phyloP scores from a whole-genome alignment of 2,888 invertebrate species.

The Drosophila pseudotakahashii region DNA sequence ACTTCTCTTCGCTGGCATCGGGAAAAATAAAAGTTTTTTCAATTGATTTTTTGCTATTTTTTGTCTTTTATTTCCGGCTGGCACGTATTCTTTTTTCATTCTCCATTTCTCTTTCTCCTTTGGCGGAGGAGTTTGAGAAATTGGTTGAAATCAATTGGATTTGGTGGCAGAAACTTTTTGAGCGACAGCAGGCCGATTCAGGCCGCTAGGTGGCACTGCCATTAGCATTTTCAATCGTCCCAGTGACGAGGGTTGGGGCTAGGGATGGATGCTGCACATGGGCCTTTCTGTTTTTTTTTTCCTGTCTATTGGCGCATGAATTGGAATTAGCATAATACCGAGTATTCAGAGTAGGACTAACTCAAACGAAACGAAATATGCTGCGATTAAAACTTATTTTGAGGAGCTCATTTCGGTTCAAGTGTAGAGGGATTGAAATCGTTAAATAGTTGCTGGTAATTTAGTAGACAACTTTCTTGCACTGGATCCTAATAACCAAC shows the following conservation, averaged over 20 bases:
- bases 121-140: slow-evolving; percentile 56
- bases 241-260: background rate
- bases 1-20: slow-evolving; percentile 28
- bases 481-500: background rate
- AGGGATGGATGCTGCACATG: slow-evolving; percentile 7
- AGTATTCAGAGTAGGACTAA: slow-evolving; percentile 6
- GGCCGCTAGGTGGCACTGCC: slow-evolving; percentile 44
- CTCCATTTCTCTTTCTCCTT: slow-evolving; percentile 14
- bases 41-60: slow-evolving; percentile 78
- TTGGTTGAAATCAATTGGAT: slow-evolving; percentile 80
- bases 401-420: background rate
- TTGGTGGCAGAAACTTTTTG: slow-evolving; percentile 59
- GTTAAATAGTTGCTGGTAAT: background rate
- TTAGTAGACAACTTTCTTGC: slow-evolving; percentile 3
- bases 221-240: slow-evolving; percentile 42
- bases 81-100: slow-evolving; percentile 57
- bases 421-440: background rate
- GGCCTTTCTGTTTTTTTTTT: slow-evolving; percentile 7
- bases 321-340: slow-evolving; percentile 20
- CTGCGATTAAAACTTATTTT: background rate
- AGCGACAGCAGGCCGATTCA: slow-evolving; percentile 50
- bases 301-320: slow-evolving; percentile 3
- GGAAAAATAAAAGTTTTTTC: slow-evolving; percentile 67
- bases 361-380: slow-evolving; percentile 11
- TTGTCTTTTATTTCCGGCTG: slow-evolving; percentile 57